Evolutionary conservation across 2,888 invertebrate species (phyloP).

Genomic region (Brachyptera putata): DNA sequence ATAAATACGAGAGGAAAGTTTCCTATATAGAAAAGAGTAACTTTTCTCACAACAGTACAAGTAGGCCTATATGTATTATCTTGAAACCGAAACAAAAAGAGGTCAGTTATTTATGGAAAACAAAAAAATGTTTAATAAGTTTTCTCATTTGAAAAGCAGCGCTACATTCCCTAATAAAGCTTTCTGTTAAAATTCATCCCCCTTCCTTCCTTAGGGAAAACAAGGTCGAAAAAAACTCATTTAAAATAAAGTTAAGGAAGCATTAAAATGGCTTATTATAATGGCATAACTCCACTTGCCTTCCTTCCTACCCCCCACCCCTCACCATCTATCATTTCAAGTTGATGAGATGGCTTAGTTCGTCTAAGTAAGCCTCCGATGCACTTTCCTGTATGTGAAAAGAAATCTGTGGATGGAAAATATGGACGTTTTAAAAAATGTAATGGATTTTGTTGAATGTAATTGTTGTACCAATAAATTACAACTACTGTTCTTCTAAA

Average conservation of each 20-base stretch:
- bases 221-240: conserved; percentile 29
- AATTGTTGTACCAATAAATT: too few species aligned
- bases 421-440: too few species aligned
- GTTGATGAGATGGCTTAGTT: too few species aligned
- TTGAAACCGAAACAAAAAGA: neutral
- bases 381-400: too few species aligned
- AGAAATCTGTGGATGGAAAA: too few species aligned
- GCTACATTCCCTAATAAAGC: conserved; percentile 5
- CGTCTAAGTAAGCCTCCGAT: too few species aligned
- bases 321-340: too few species aligned
- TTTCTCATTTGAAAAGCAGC: neutral
- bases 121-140: neutral
- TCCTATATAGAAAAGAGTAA: too few species aligned
- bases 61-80: neutral
- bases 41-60: too few species aligned
- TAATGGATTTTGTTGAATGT: too few species aligned
- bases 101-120: neutral
- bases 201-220: conserved; percentile 22
- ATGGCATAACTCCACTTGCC: conserved; percentile 30
- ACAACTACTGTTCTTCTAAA: too few species aligned
- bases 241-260: conserved; percentile 33
- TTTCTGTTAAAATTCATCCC: conserved; percentile 2
- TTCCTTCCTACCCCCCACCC: neutral
- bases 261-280: conserved; percentile 34
- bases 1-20: too few species aligned